Evolutionary conservation across 2,797 vertebrate genomes (phyloP).

Genomic region (Hephaestus fuliginosus): DNA sequence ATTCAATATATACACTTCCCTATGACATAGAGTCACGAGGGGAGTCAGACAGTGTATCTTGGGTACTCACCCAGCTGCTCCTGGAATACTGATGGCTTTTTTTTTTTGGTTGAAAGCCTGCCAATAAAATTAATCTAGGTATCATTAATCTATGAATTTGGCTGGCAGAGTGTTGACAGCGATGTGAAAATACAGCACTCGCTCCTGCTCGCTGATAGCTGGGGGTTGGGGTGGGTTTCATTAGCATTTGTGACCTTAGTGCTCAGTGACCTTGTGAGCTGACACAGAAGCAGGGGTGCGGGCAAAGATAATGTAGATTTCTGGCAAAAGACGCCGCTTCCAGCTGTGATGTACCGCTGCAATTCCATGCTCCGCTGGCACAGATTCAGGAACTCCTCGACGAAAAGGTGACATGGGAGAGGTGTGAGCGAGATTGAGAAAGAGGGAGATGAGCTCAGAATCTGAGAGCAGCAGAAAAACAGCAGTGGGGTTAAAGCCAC

Average conservation of each 20-base stretch:
- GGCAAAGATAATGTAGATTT: conserved; percentile 65
- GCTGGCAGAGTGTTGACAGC: conserved; percentile 33
- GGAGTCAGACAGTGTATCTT: conserved; percentile 16
- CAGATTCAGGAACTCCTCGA: conserved; percentile 53
- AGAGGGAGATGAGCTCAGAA: conserved; percentile 43
- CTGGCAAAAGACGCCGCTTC: conserved; percentile 69
- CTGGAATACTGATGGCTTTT: conserved; percentile 47
- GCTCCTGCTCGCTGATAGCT: conserved; percentile 17
- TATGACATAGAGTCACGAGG: conserved; percentile 22
- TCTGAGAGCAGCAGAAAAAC: conserved; percentile 35
- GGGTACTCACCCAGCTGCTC: conserved; percentile 9
- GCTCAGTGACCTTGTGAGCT: conserved; percentile 68
- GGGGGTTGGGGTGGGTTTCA: conserved; percentile 37
- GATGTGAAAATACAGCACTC: conserved; percentile 44
- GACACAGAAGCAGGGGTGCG: conserved; percentile 38
- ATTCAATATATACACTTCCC: conserved; percentile 36
- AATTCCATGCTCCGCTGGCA: conserved; percentile 74
- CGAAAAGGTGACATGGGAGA: conserved; percentile 62
- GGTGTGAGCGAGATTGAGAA: conserved; percentile 41
- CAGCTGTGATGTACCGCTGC: conserved; percentile 76
- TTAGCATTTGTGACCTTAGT: conserved; percentile 66
- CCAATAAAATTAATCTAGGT: conserved; percentile 65
- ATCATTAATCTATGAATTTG: conserved; percentile 51
- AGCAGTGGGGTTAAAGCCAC: conserved; percentile 34
- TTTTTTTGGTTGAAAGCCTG: conserved; percentile 55